Evolutionary conservation across 2,797 vertebrate species (phyloP).

Genomic region (Mus caroli): DNA sequence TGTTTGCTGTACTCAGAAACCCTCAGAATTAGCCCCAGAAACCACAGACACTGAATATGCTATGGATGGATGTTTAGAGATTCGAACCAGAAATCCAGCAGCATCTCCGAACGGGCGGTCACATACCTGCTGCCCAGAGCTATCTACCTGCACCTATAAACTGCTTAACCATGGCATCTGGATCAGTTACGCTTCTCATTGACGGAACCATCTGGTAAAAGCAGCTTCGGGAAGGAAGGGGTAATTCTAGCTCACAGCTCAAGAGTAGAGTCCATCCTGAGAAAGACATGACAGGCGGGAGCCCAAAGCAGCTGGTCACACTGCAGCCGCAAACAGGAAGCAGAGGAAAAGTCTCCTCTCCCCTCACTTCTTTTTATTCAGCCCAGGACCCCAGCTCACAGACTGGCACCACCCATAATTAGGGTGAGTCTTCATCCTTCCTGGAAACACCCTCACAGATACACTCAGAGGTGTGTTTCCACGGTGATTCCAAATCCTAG

Average conservation of each 20-base stretch:
- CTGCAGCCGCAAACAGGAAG: background rate
- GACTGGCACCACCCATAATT: too few species aligned
- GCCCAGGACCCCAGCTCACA: background rate
- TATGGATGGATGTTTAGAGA: background rate
- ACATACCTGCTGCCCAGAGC: background rate
- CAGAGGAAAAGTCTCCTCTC: background rate
- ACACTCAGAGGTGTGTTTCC: background rate
- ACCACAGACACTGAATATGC: background rate
- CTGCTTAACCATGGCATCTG: background rate
- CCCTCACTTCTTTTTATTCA: background rate
- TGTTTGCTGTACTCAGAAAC: background rate
- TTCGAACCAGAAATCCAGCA: background rate
- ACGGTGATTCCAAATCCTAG: background rate
- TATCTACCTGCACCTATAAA: background rate
- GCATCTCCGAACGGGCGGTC: background rate
- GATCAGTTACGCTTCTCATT: background rate
- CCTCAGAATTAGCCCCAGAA: background rate
- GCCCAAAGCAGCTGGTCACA: background rate
- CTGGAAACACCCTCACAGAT: background rate
- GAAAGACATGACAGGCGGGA: background rate
- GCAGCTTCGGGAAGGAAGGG: background rate
- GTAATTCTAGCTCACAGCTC: background rate
- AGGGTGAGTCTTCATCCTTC: background rate
- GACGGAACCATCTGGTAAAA: background rate
- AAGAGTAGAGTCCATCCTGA: background rate